Percentiles rank a stretch among this genome's conserved stretches.
phyloP scores from a whole-genome alignment of 2,797 vertebrate species.

The Phataginus tetradactyla region DNA sequence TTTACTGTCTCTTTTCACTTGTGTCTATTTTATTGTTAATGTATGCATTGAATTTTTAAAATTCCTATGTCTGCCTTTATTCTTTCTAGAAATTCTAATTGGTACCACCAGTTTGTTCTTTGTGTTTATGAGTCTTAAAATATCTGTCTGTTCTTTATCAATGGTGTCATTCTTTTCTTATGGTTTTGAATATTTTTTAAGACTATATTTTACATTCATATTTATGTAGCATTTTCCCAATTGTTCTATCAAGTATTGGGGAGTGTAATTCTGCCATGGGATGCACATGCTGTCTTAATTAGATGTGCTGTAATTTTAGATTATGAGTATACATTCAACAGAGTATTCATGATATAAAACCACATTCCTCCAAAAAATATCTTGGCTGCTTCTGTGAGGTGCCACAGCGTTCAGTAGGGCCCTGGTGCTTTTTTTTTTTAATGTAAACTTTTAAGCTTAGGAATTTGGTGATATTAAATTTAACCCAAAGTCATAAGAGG shows the following conservation, averaged over 20 bases:
- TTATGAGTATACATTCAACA: background rate
- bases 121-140: background rate
- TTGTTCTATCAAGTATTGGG: background rate
- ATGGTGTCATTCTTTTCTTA: background rate
- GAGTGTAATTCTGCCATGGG: background rate
- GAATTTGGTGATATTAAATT: background rate
- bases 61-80: background rate
- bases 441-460: background rate
- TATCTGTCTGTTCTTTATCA: background rate
- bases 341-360: background rate
- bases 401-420: background rate
- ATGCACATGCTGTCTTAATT: background rate
- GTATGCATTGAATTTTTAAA: background rate
- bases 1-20: background rate
- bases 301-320: background rate
- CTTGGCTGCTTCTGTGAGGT: background rate
- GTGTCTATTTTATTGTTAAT: background rate
- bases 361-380: background rate
- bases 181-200: background rate
- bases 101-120: no score
- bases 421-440: background rate
- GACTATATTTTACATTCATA: background rate
- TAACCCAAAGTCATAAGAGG: background rate
- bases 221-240: background rate
- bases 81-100: constrained; percentile 13